Evolutionary conservation across 30 jellyfish, hydroid and myxozoan species (phyloP).

Genomic region (Sanderia malayensis): DNA sequence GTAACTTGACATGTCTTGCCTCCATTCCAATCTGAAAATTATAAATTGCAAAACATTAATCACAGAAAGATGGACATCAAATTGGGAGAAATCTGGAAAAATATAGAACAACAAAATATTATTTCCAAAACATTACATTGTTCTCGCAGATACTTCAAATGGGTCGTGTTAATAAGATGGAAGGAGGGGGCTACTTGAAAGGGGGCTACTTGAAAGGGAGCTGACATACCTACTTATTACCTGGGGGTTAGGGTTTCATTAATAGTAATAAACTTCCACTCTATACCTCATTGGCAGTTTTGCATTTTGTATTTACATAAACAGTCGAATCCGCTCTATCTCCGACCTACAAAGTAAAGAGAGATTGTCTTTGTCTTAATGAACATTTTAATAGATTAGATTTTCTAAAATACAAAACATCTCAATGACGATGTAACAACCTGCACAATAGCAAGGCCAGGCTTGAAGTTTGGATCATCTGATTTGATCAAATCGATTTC

Average conservation of each 20-base stretch:
- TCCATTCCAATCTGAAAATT: conserved; percentile 86
- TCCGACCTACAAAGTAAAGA: conserved; percentile 70
- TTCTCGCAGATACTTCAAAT: too few species aligned
- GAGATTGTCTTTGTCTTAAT: background rate
- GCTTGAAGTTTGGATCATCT: conserved; percentile 56
- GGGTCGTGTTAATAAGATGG: too few species aligned
- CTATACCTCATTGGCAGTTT: conserved; percentile 90
- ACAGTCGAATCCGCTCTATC: conserved; percentile 91
- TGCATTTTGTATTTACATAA: conserved; percentile 86
- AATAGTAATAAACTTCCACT: too few species aligned
- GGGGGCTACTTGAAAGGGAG: background rate
- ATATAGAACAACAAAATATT: background rate
- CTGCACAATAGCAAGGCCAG: conserved; percentile 77
- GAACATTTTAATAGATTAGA: background rate
- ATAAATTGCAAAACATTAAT: background rate
- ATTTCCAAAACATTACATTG: background rate
- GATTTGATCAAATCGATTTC: conserved; percentile 42
- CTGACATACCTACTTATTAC: too few species aligned
- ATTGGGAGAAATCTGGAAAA: background rate
- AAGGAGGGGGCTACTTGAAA: too few species aligned
- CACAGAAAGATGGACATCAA: background rate
- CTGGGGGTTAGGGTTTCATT: too few species aligned
- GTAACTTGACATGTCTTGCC: conserved; percentile 85
- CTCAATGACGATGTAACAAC: background rate
- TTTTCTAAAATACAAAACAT: background rate